Percentiles rank a stretch among this genome's conserved stretches.
Evolutionary conservation across 2,888 invertebrate species (phyloP).

Genomic region (Hylaea fasciaria): DNA sequence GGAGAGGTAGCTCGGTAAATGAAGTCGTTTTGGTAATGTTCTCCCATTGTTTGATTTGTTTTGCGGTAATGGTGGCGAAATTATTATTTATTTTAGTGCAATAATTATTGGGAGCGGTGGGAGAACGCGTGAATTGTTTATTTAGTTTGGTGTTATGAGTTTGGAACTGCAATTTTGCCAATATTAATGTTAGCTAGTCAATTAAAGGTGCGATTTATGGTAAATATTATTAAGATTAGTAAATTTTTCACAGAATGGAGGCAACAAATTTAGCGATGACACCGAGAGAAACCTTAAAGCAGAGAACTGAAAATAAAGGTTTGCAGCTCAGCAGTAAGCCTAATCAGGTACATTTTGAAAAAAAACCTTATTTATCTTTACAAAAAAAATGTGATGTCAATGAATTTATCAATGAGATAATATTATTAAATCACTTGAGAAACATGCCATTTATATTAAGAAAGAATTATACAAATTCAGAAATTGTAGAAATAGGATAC

Average conservation of each 20-base stretch:
- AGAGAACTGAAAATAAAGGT: slow-evolving; percentile 74
- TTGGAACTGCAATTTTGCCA: not conserved
- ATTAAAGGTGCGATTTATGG: no score
- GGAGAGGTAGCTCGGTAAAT: slow-evolving; percentile 58
- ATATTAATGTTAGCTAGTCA: not conserved
- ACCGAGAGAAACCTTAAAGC: slow-evolving; percentile 73
- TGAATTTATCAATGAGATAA: no score
- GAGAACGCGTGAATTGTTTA: slow-evolving; percentile 10
- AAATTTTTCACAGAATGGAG: slow-evolving; percentile 85
- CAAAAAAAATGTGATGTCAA: no score
- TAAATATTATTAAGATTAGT: not conserved
- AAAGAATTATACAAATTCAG: no score
- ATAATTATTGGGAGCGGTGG: no score
- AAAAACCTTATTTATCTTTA: no score
- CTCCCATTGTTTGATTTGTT: slow-evolving; percentile 37
- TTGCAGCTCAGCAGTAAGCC: slow-evolving; percentile 82
- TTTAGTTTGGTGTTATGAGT: not conserved
- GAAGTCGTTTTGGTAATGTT: slow-evolving; percentile 54
- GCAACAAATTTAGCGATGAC: slow-evolving; percentile 80
- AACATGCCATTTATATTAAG: no score
- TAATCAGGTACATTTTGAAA: slow-evolving; percentile 74
- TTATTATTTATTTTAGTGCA: slow-evolving; percentile 1
- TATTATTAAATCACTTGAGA: no score
- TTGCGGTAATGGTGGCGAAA: slow-evolving; percentile 32
- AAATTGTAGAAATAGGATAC: no score